Evolutionary conservation across 1,140 invertebrate genomes (phyloP), one percentile per base, ranked within the genome.

Genomic region (Brachionus rubens): DNA sequence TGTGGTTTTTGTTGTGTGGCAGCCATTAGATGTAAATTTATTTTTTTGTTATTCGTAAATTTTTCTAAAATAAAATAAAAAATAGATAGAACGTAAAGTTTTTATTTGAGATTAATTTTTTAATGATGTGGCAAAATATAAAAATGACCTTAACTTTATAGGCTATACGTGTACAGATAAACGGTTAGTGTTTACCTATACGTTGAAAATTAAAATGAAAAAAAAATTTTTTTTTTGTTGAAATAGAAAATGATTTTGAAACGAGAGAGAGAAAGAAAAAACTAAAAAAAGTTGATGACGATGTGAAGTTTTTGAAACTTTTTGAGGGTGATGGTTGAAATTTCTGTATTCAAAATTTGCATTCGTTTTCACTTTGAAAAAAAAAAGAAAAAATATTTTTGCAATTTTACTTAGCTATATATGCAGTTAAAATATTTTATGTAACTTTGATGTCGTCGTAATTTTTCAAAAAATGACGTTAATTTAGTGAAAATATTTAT

Each of bases 241-340:
- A 54, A 59, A 33, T 19, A 59, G 36, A 19, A 59, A 19, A 36
- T 59, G 30, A 36, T 59, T 33, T 59, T n/a, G 19, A 19, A 33
- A 33, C 2, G 14, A 33, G 28, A 33, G 16, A 59, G n/a, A 36
- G 6, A 54, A 28, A 28, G 26, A 28, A 12, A 14, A 12, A 12
- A 12, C 41, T 28, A 54, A 36, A 4, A 40, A 65, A 65, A 43
- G 10, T 65, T 65, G 59, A 65, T 65, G 59, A 65, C 59, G 59
- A 65, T 43, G 59, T 65, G n/a, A 26, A 43, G 19, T 65, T 65
- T 65, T 43, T 65, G 14, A 36, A 59, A 30, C 3, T 3, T 36
- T 36, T 12, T 14, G 3, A 59, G 40, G 59, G 59, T 65, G 59
- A 65, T 65, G 59, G 59, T 65, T 65, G 33, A 65, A 65, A 65